phyloP scores from a whole-genome alignment of 2,797 vertebrate species.

The Ambastaia sidthimunki region DNA sequence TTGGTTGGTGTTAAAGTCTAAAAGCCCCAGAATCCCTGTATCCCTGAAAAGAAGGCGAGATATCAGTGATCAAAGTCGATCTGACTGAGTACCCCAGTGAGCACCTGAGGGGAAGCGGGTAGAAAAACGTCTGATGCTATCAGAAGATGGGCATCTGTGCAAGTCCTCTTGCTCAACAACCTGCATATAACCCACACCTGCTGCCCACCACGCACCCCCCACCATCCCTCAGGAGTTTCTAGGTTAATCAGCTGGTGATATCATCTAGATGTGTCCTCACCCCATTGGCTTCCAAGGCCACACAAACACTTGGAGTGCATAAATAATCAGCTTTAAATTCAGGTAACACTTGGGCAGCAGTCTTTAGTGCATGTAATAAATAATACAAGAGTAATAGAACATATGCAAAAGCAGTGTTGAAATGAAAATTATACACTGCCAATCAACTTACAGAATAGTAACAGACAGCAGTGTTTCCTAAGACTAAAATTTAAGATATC shows the following conservation, averaged over 20 bases:
- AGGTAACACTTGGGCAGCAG: constrained; percentile 12
- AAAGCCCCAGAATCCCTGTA: constrained; percentile 1
- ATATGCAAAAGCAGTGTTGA: not conserved
- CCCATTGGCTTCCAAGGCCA: not conserved
- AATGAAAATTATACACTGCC: not conserved
- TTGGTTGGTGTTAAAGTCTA: constrained; percentile 8
- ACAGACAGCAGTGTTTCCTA: not conserved
- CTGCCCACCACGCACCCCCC: not conserved
- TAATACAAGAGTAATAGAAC: not conserved
- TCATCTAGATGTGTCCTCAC: not conserved
- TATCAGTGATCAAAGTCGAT: constrained; percentile 28
- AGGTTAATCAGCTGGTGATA: constrained; percentile 1
- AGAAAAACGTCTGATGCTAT: not conserved
- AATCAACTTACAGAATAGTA: not conserved
- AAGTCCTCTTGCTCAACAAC: not conserved
- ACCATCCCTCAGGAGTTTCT: constrained; percentile 1
- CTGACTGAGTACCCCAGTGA: not conserved
- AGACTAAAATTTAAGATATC: not conserved
- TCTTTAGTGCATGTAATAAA: constrained; percentile 19
- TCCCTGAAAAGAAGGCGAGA: not conserved
- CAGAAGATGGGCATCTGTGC: not conserved
- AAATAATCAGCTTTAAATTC: constrained; percentile 4
- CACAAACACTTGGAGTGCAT: not conserved
- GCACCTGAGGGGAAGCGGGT: not conserved
- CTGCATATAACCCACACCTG: not conserved